Conservation (phyloP, 92 coral and sea anemone genomes). For the Anthopleura xanthogrammica region DNA sequence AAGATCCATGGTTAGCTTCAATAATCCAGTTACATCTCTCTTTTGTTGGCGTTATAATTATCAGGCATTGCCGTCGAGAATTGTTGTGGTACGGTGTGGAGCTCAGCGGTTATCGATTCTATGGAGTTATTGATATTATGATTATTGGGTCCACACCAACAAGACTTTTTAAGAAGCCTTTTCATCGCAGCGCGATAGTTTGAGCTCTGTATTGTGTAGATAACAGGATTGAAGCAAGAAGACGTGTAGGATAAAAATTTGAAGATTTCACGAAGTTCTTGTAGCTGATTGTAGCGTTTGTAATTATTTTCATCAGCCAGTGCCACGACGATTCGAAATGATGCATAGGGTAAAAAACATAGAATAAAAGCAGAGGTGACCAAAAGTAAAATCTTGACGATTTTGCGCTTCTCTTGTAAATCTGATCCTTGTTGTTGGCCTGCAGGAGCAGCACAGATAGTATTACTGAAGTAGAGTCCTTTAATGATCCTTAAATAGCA, state of each 20-base stretch:
- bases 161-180: constrained; percentile 16
- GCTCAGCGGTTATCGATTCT: not conserved
- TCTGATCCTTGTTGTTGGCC: constrained; percentile 54
- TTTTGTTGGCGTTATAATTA: not conserved
- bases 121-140: not conserved
- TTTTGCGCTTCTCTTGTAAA: constrained; percentile 54
- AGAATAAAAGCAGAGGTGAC: constrained; percentile 53
- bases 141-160: not conserved
- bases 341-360: constrained; percentile 60
- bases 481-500: constrained; percentile 68
- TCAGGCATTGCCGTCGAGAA: not conserved
- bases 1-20: not conserved
- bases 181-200: constrained; percentile 60
- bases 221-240: constrained; percentile 68
- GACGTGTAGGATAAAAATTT: constrained; percentile 57
- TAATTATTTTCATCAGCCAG: constrained; percentile 29
- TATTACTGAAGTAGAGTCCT: constrained; percentile 68
- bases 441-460: constrained; percentile 51
- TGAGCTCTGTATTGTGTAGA: constrained; percentile 72
- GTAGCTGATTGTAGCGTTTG: constrained; percentile 24
- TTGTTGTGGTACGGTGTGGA: not conserved
- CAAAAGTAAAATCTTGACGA: constrained; percentile 50
- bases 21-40: too few relatives aligned
- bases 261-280: constrained; percentile 42
- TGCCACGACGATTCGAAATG: constrained; percentile 57